phyloP scores from a whole-genome alignment of 2,113 vertebrate species.

The Donacobius atricapilla region DNA sequence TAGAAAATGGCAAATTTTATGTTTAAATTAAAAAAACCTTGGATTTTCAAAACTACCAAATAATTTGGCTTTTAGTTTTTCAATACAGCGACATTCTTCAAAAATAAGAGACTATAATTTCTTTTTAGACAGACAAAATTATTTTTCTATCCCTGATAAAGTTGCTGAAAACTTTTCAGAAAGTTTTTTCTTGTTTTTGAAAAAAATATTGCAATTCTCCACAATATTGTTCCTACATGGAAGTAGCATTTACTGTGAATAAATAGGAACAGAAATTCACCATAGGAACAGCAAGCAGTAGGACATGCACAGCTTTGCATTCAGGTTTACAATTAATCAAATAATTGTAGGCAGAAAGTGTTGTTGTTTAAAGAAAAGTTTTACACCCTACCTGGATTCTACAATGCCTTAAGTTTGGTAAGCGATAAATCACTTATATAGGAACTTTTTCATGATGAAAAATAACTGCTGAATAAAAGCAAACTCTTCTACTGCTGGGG shows the following conservation, averaged over 20 bases:
- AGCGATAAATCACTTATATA: not conserved
- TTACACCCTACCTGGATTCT: not conserved
- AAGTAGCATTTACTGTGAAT: not conserved
- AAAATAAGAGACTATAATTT: not conserved
- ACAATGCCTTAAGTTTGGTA: not conserved
- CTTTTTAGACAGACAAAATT: not conserved
- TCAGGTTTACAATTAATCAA: not conserved
- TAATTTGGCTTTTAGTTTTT: not conserved
- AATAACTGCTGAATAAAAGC: not conserved
- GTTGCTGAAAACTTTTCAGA: not conserved
- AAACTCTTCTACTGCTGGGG: conserved; percentile 10
- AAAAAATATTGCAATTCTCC: not conserved
- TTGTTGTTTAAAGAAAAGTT: not conserved
- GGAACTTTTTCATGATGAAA: not conserved
- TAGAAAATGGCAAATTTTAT: not conserved
- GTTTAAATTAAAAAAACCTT: not conserved
- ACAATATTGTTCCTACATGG: not conserved
- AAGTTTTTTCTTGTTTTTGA: not conserved
- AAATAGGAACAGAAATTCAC: not conserved
- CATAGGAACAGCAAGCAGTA: not conserved
- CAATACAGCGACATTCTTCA: not conserved
- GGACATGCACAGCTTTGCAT: not conserved
- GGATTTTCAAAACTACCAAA: not conserved
- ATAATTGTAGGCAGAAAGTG: not conserved
- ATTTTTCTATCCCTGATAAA: not conserved